Conservation (phyloP, 2,888 invertebrate genomes). For the Drosophila buzzatii region DNA sequence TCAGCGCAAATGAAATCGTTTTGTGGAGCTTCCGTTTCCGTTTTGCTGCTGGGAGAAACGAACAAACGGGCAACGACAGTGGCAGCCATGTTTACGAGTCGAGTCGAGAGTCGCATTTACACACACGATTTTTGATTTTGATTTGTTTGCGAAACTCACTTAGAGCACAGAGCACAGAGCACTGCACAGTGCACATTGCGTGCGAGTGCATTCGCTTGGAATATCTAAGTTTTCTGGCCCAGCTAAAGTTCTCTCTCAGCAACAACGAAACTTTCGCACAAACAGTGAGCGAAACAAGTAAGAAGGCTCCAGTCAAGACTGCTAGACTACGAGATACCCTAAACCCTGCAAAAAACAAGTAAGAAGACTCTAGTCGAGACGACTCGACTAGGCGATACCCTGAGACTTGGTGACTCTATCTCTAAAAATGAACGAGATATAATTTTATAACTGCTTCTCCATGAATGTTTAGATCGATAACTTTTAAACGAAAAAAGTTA, state of each 20-base stretch:
- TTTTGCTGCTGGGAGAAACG: conserved; percentile 38
- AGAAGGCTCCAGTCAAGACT: neutral
- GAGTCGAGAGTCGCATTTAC: conserved; percentile 67
- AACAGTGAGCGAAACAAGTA: neutral
- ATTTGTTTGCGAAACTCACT: conserved; percentile 77
- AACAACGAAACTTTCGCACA: conserved; percentile 8
- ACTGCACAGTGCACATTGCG: conserved; percentile 47
- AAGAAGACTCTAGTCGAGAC: no score
- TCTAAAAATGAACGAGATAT: no score
- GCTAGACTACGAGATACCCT: no score
- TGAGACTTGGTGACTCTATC: no score
- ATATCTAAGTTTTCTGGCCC: conserved; percentile 76
- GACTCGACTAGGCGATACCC: no score
- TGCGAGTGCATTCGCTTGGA: conserved; percentile 75
- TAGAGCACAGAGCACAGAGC: conserved; percentile 20
- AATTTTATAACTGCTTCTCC: no score
- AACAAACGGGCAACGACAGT: conserved; percentile 1
- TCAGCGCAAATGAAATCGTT: conserved; percentile 80
- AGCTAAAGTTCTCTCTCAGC: conserved; percentile 44
- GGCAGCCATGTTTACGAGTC: conserved; percentile 63
- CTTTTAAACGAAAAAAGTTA: no score
- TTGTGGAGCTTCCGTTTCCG: conserved; percentile 77
- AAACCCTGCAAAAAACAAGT: no score
- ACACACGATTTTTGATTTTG: conserved; percentile 79
- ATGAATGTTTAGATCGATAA: no score